Conservation (phyloP, 2,888 invertebrate species). For the Podabrus alpinus region DNA sequence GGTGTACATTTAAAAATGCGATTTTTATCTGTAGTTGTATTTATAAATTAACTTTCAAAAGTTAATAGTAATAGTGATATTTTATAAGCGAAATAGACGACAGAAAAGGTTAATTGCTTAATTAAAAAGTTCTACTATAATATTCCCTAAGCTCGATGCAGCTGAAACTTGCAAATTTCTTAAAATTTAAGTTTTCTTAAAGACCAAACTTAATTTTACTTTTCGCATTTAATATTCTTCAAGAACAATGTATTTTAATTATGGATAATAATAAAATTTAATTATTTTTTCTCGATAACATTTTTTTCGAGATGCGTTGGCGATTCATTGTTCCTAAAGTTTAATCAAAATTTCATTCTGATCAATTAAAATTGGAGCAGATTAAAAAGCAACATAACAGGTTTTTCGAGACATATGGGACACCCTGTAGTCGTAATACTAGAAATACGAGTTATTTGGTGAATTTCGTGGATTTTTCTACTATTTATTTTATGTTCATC, state of each 20-base stretch:
- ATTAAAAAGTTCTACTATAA: not conserved
- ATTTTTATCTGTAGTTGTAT: not conserved
- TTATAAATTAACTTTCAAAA: not conserved
- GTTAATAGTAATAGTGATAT: not conserved
- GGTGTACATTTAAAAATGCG: not conserved
- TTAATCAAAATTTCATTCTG: not conserved
- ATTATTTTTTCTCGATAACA: not conserved
- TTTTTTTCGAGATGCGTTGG: not conserved
- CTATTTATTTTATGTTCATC: not conserved
- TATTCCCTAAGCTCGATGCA: not conserved
- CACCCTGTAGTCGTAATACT: not conserved
- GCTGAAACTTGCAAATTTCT: not conserved
- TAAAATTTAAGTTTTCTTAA: not conserved
- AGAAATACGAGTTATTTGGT: not conserved
- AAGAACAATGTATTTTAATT: not conserved
- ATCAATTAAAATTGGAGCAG: not conserved
- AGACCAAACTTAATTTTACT: not conserved
- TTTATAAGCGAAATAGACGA: not conserved
- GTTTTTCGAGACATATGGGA: not conserved
- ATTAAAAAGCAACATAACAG: not conserved
- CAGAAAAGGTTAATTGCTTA: constrained; percentile 3
- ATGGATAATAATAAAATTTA: not conserved
- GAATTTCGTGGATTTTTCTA: not conserved
- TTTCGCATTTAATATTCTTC: not conserved
- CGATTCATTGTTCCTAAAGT: not conserved